Base-by-base conservation (phyloP, 2,888 invertebrate genomes). In the Synergus laeviventris region DNA sequence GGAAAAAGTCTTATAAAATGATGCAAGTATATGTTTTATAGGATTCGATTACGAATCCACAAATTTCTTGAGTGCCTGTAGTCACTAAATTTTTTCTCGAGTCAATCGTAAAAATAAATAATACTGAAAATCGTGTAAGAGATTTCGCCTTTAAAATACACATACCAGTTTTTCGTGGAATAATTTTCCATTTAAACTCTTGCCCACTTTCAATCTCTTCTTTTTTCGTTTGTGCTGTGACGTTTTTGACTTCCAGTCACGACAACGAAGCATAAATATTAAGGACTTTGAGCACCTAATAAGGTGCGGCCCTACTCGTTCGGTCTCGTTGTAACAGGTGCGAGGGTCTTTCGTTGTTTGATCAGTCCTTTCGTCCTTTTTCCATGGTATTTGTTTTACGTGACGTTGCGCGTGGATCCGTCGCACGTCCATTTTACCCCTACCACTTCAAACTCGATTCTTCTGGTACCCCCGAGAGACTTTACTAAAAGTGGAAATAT, bases 251-350 rank as follows among this genome's bases (percentile, higher is more conserved):
- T 70, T 70, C 49, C 70, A 70, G 70, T 49, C 70, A 49, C 70
- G 70, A 31, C 70, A 70, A 11, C 70, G 70, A 70, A 36, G 70
- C 70, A 70, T 70, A 70, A 70, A 70, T 70, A 49, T 70, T 31
- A 70, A 45, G n/a, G 49, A 70, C 45, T 70, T 80, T 75, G 80
- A 76, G 77, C 81, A 78, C 82, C 82, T 82, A 82, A 85, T 83
- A 83, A 86, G 84, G 84, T 84, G 83, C 81, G 85, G 84, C 82
- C 76, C 78, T 59, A 64, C 74, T 70, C 70, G 49, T 31, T 49
- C 49, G 49, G 49, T 45, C 70, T 42, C 39, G 45, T 87, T 88
- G 86, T 87, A 89, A 89, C 89, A 89, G 89, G 88, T 89, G 89
- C 86, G 82, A 84, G 83, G 79, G 78, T 78, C 78, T 83, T 81